Percentiles rank a stretch among this genome's conserved stretches.
Conservation (phyloP, 2,113 vertebrate genomes). For the Ahaetulla prasina region DNA sequence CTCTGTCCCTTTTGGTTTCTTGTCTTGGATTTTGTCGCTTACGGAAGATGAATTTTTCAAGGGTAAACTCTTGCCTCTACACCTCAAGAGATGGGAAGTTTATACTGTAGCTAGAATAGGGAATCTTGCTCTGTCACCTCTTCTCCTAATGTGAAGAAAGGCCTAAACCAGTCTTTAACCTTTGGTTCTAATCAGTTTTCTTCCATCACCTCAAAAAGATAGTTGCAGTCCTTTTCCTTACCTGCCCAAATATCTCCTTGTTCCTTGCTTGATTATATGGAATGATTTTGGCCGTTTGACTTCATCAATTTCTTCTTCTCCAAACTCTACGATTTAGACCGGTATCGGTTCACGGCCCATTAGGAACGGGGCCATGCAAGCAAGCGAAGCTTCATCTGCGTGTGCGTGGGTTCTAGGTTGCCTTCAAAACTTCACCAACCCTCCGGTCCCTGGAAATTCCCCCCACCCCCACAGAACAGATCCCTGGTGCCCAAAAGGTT, state of each 20-base stretch:
- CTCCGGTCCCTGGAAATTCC: accelerated
- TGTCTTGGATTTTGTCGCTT: conserved; percentile 4
- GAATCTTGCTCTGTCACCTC: background rate
- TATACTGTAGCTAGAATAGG: background rate
- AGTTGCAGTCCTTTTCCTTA: background rate
- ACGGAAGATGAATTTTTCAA: background rate
- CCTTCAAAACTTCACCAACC: too few relatives aligned
- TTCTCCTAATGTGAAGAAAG: background rate
- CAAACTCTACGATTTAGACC: too few relatives aligned
- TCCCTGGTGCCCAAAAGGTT: too few relatives aligned
- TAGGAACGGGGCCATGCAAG: too few relatives aligned
- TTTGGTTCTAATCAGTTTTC: background rate
- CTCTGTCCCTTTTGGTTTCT: conserved; percentile 2
- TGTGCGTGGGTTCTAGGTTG: too few relatives aligned
- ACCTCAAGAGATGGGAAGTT: background rate
- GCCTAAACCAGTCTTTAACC: background rate
- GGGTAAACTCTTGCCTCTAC: background rate
- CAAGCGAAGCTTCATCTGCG: too few relatives aligned
- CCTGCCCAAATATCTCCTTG: background rate
- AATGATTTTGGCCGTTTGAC: background rate
- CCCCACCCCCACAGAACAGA: too few relatives aligned
- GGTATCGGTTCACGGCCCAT: too few relatives aligned
- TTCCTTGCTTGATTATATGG: background rate
- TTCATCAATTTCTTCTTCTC: background rate
- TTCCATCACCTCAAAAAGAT: background rate